Conservation (phyloP, 2,113 vertebrate species). For the Brachionichthys hirsutus region DNA sequence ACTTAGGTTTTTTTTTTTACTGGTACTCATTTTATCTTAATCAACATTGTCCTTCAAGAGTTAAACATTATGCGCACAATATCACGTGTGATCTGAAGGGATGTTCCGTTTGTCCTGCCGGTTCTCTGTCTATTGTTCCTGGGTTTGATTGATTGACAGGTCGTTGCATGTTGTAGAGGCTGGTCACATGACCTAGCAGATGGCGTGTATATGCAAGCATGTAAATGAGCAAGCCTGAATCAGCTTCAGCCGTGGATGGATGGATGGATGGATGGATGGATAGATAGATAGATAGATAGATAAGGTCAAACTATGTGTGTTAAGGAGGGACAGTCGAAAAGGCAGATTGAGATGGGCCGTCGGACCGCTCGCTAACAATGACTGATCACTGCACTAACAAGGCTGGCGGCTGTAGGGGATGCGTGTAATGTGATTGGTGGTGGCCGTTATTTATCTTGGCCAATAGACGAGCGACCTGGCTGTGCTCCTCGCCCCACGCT, state of each 20-base stretch:
- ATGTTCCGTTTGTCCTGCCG: conserved; percentile 1
- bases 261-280: neutral
- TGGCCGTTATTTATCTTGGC: conserved; percentile 75
- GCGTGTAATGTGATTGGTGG: conserved; percentile 77
- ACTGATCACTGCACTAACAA: conserved; percentile 80
- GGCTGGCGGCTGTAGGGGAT: conserved; percentile 74
- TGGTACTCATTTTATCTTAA: neutral
- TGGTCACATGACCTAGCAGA: conserved; percentile 65
- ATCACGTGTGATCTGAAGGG: too few relatives aligned
- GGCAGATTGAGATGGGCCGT: conserved; percentile 59
- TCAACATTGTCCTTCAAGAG: too few relatives aligned
- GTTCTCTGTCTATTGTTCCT: conserved; percentile 32
- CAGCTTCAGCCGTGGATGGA: conserved; percentile 1
- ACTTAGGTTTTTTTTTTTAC: neutral
- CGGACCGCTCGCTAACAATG: conserved; percentile 71
- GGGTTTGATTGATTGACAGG: conserved; percentile 50
- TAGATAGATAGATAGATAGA: conserved; percentile 6
- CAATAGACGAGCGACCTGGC: conserved; percentile 79
- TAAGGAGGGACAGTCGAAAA: conserved; percentile 58
- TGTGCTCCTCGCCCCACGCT: conserved; percentile 53
- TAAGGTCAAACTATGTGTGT: conserved; percentile 13
- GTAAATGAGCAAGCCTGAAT: conserved; percentile 26
- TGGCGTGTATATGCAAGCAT: conserved; percentile 40
- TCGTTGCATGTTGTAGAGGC: conserved; percentile 23
- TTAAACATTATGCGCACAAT: too few relatives aligned